Percentiles rank a stretch among this genome's conserved stretches.
Conservation (phyloP, 2,888 invertebrate genomes). For the Dynastes hyllus region DNA sequence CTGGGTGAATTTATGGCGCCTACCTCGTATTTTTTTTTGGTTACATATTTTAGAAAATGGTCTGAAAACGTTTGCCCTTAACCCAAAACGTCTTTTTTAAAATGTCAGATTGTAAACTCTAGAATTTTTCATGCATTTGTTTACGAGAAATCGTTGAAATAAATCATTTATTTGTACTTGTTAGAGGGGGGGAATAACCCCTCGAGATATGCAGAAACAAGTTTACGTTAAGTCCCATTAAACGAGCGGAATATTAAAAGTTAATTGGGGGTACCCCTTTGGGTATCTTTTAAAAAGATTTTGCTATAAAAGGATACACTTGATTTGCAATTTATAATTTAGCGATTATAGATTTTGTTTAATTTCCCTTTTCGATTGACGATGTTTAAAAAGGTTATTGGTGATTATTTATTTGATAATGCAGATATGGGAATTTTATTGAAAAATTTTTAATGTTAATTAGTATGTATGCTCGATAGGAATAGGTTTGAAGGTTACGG, state of each 20-base stretch:
- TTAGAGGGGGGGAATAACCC: neutral
- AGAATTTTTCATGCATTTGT: neutral
- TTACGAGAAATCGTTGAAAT: neutral
- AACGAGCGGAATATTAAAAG: constrained; percentile 1
- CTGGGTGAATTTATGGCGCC: too few species aligned
- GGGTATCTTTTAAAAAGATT: constrained; percentile 5
- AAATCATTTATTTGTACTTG: constrained; percentile 4
- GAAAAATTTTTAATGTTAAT: neutral
- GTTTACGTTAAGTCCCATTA: neutral
- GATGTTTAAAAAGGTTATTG: neutral
- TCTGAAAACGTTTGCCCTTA: too few species aligned
- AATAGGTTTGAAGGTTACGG: neutral
- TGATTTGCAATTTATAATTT: constrained; percentile 7
- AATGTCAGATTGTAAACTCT: too few species aligned
- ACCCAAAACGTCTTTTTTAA: too few species aligned
- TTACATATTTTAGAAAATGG: too few species aligned
- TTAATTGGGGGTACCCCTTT: neutral
- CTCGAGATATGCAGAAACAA: neutral
- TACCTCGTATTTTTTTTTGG: too few species aligned
- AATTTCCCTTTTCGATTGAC: constrained; percentile 1
- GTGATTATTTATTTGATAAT: constrained; percentile 8
- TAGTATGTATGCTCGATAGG: neutral
- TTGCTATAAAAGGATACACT: constrained; percentile 9
- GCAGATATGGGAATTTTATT: constrained; percentile 2
- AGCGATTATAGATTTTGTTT: neutral